These are phyloP conservation scores for Clytia hemisphaerica DNA, from an alignment of 30 jellyfish, hydroid and myxozoan genomes.

Conservation along the genomic window DNA sequence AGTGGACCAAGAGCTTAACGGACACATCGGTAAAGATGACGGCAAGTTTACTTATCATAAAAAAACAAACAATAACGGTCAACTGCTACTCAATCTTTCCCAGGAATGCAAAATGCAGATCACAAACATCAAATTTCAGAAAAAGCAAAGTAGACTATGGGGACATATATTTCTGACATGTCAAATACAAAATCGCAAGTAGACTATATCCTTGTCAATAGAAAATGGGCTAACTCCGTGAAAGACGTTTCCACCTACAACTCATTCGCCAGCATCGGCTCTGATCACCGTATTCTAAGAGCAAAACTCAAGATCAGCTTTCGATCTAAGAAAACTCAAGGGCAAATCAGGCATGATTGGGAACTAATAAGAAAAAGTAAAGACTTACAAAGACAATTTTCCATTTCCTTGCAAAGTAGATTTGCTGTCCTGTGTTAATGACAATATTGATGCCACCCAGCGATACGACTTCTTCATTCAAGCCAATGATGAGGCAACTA, in stretches of 20 bases:
- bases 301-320: slow-evolving; percentile 16
- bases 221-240: slow-evolving; percentile 21
- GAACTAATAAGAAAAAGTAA: too few relatives aligned
- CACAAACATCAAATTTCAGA: slow-evolving; percentile 19
- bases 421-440: too few relatives aligned
- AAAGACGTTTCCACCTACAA: slow-evolving; percentile 13
- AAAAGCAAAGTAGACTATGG: slow-evolving; percentile 6
- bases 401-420: too few relatives aligned
- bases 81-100: too few relatives aligned
- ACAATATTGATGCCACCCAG: too few relatives aligned
- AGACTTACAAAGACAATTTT: too few relatives aligned
- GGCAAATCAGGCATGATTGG: slow-evolving; percentile 17
- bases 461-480: too few relatives aligned
- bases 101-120: too few relatives aligned
- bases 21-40: slow-evolving; percentile 23
- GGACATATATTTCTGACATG: slow-evolving; percentile 36
- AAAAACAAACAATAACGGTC: slow-evolving; percentile 20
- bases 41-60: slow-evolving; percentile 18
- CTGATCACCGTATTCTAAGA: slow-evolving; percentile 27
- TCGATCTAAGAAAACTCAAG: slow-evolving; percentile 5
- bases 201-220: slow-evolving; percentile 7
- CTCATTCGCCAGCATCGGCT: slow-evolving; percentile 17
- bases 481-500: too few relatives aligned
- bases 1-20: too few relatives aligned
- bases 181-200: slow-evolving; percentile 4